Percentiles rank a stretch among this genome's conserved stretches.
Evolutionary conservation across 2,113 vertebrate genomes (phyloP).

Genomic region (Chloroceryle aenea): DNA sequence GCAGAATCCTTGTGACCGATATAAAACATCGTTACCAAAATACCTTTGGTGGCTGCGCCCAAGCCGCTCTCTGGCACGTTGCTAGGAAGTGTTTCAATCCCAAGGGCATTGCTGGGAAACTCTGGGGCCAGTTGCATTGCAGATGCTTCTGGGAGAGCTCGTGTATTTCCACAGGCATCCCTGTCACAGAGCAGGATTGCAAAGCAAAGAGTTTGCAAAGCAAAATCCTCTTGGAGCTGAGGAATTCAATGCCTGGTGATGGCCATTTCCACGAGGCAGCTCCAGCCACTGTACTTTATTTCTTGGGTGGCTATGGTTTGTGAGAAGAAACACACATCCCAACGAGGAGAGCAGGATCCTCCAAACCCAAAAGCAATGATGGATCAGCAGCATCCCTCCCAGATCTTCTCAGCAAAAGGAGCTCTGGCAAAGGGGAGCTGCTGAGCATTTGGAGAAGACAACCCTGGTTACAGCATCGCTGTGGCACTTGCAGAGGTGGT

Average conservation of each 20-base stretch:
- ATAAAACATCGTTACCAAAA: background rate
- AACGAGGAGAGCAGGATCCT: background rate
- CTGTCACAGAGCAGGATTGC: background rate
- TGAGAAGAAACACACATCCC: background rate
- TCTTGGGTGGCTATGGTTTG: background rate
- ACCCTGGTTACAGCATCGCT: background rate
- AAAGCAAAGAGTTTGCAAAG: background rate
- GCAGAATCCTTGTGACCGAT: background rate
- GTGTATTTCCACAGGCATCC: background rate
- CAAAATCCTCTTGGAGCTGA: background rate
- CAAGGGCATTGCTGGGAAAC: background rate
- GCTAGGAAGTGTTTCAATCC: background rate
- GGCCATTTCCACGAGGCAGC: too few species aligned
- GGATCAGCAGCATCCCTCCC: background rate
- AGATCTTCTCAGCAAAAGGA: background rate
- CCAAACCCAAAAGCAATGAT: background rate
- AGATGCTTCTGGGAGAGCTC: background rate
- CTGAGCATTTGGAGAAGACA: background rate
- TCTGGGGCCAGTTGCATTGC: background rate
- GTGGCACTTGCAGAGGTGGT: conserved; percentile 5
- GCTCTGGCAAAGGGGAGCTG: background rate
- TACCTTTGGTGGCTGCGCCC: background rate
- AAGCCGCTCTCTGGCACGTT: background rate
- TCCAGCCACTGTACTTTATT: too few species aligned
- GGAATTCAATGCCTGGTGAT: background rate